Evolutionary conservation across 2,797 vertebrate species (phyloP).

Genomic region (Lycodopsis pacificus): DNA sequence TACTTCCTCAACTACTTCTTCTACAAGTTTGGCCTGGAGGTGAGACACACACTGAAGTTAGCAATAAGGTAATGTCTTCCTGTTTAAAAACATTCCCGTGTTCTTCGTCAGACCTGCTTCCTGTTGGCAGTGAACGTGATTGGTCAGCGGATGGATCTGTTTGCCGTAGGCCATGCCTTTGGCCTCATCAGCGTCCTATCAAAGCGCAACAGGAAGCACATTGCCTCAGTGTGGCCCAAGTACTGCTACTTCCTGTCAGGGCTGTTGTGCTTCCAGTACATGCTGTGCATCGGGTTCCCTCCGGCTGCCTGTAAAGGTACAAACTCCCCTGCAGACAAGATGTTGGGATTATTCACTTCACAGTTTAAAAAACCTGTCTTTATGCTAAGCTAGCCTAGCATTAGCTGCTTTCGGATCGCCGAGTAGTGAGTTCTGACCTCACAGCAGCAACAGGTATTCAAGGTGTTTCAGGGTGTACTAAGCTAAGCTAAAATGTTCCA

Average conservation of each 20-base stretch:
- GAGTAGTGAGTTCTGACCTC: too few relatives aligned
- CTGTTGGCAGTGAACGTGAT: slow-evolving; percentile 94
- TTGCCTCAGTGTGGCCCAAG: slow-evolving; percentile 90
- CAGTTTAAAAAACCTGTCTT: background rate
- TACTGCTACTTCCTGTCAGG: slow-evolving; percentile 95
- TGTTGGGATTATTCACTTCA: background rate
- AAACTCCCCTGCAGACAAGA: background rate
- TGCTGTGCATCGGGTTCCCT: slow-evolving; percentile 94
- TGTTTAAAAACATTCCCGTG: background rate
- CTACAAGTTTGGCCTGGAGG: slow-evolving; percentile 97
- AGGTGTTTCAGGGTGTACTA: too few relatives aligned
- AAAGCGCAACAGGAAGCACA: slow-evolving; percentile 90
- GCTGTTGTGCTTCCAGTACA: slow-evolving; percentile 91
- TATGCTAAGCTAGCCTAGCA: background rate
- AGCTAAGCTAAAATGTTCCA: background rate
- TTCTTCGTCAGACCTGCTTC: slow-evolving; percentile 89
- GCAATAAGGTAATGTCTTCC: background rate
- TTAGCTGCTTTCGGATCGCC: background rate
- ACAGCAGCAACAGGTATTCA: too few relatives aligned
- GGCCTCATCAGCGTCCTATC: slow-evolving; percentile 90
- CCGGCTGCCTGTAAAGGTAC: slow-evolving; percentile 92
- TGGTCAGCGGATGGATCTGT: slow-evolving; percentile 96
- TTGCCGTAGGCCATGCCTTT: slow-evolving; percentile 91
- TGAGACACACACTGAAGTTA: slow-evolving; percentile 46
- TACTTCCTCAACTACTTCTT: slow-evolving; percentile 97